Base-by-base conservation (phyloP, 1,140 invertebrate species). In the Helicoverpa zea region DNA sequence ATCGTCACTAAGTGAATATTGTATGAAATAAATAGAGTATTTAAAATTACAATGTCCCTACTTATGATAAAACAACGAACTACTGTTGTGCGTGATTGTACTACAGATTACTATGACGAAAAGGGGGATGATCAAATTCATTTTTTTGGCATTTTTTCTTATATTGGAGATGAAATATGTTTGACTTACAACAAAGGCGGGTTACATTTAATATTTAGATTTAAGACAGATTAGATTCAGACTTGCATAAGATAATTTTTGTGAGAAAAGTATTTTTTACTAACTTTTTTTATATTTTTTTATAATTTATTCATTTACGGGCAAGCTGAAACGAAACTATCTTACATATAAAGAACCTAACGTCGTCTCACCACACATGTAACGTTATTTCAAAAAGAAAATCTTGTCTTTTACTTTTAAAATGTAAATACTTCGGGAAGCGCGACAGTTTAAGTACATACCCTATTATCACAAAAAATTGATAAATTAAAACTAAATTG, bases 351-450 rank as follows among this genome's bases (percentile, higher is more conserved):
- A 87, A 90, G 84, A 89, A 89, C 89, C 92, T 93, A 92, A 92
- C 91, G 90, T 93, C 92, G 93, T 94, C 93, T 94, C 93, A 94
- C 93, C 93, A 94, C 93, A 94, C 93, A 94, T 94, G 93, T 94
- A 94, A 94, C 93, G 90, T 94, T 92, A 85, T 87, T 56, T 87
- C 77, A 84, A 83, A 87, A 43, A 81, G 58, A 87, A 86, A 81
- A 85, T 85, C 76, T 83, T 91, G 90, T 93, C 91, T 91, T 93
- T 90, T 88, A 83, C 77, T 84, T 84, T 84, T 83, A 56, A 59
- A 49, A 78, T 52, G 70, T 81, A 86, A 84, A 88, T 74, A 89
- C 61, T 78, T 77, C 23, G 64, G 49, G 54, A 83, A 82, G 68
- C 79, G 68, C 58, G 66, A 81, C 68, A 52, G 64, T 85, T 88